Base-by-base conservation (phyloP, 1,140 invertebrate species). In the Lepeophtheirus salmonis region DNA sequence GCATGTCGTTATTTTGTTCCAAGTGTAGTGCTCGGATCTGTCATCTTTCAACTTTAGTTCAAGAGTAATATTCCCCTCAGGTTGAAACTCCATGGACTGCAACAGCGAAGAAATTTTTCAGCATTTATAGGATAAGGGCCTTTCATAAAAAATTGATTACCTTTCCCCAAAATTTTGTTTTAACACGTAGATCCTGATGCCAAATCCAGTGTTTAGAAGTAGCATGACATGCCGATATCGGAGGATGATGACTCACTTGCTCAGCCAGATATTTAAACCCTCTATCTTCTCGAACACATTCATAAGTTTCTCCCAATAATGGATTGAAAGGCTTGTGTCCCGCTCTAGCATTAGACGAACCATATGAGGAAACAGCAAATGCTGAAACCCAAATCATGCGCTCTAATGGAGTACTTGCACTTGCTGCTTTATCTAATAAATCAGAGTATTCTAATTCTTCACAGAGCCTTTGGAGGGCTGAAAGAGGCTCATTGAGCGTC, bases 101-200 rank as follows among this genome's bases (percentile, higher is more conserved):
- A 20, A n/a, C 16, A 12, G 10, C 18, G 20, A 52, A 18, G 18
- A 16, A 52, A 6, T 4, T 10, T 52, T 12, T 18, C 14, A 52
- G 16, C 3, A 18, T 10, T 52, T 52, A 16, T 52, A 6, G 3
- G 3, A 52, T 52, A 10, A 52, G 14, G 14, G 16, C 4, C 14
- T 52, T 52, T 52, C 4, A 6, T 52, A n/a, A n/a, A n/a, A n/a
- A n/a, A n/a, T 10, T 16, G 12, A 12, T 16, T 52, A 52, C 50
- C 72, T 87, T 89, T 60, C 86, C 86, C 85, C 86, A 89, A 73
- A 90, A 90, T 71, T 86, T 86, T 21, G 85, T 83, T 71, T 86
- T 86, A 63, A 87, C 84, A 64, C 83, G 73, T 1, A 80, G 78
- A 67, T 84, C 81, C 76, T 88, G 84, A 79, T 81, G 84, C 70